Evolutionary conservation across 2,888 invertebrate genomes (phyloP), one percentile per base, ranked within the genome.

Genomic region (Agrochola macilenta): DNA sequence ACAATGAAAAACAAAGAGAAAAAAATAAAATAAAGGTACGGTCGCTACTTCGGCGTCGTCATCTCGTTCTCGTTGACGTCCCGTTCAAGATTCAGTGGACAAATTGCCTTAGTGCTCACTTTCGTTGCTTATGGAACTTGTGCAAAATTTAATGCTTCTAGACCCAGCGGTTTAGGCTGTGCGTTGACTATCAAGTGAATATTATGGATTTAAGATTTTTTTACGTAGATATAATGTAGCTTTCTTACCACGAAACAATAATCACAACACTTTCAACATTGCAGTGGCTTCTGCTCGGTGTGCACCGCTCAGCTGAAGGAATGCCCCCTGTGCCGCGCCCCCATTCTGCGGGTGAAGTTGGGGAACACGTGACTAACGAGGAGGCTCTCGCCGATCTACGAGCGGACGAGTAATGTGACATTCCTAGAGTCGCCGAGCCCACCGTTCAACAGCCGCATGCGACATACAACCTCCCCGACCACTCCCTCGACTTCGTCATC

Each of bases 271-370:
- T 9, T 58, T 61, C 0, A 49, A 35, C 9, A 5, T 86, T 79
- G 97, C 98, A 95, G 95, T 46, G 99, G 99, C 60, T 99, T 99
- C 95, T 99, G 99, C 96, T 97, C 97, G 69, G 95, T 97, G 23
- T 99, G 99, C 96, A 98, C 98, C 23, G 97, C 97, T 76, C 98
- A 98, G 92, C 93, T 99, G 87, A 97, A 97, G 85, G 98, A 98
- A 87, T 99, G 99, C 94, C 99, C 99, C 23, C 97, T 99, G 97
- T 99, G 99, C 95, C 97, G 99, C 35, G 93, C 93, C 9, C 83
- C 83, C 11, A 95, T 95, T 46, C 5, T 91, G 80, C 91, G 90
- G 74, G 88, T 95, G 12, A 88, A 89, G 0, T 78, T 86, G 5
- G 93, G 92, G 70, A 87, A 78, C 52, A 85, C 91, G 80, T 93